Evolutionary conservation across 2,888 invertebrate genomes (phyloP).

Genomic region (Xylophagus ater): DNA sequence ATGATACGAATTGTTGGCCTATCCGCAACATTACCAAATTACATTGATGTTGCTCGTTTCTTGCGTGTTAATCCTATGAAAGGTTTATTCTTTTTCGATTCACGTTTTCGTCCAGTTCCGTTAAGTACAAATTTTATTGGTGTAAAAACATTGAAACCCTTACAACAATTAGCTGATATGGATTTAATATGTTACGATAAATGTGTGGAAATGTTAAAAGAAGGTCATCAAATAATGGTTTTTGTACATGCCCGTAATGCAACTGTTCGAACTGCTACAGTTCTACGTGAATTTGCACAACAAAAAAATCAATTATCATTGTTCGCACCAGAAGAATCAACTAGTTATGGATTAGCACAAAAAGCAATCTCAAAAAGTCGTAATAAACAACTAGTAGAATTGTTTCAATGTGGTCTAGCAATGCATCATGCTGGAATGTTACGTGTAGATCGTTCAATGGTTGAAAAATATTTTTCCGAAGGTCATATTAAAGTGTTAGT

Average conservation of each 20-base stretch:
- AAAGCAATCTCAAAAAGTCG: conserved; percentile 60
- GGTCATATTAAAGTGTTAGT: conserved; percentile 82
- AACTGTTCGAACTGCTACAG: conserved; percentile 78
- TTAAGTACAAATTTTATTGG: conserved; percentile 85
- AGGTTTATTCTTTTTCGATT: conserved; percentile 90
- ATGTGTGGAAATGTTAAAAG: conserved; percentile 69
- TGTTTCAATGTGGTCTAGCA: conserved; percentile 79
- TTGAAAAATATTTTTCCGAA: conserved; percentile 81
- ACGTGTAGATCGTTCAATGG: conserved; percentile 73
- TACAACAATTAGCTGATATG: conserved; percentile 63
- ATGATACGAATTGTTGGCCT: conserved; percentile 96
- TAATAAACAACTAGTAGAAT: conserved; percentile 70
- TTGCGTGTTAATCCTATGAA: conserved; percentile 83
- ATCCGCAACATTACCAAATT: conserved; percentile 96
- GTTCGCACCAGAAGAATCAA: conserved; percentile 55
- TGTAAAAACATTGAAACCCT: conserved; percentile 54
- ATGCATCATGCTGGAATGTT: conserved; percentile 96
- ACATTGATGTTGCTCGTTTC: conserved; percentile 90
- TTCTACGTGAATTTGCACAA: conserved; percentile 69
- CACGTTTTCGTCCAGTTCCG: conserved; percentile 90
- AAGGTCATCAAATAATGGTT: conserved; percentile 93
- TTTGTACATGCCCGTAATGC: conserved; percentile 98
- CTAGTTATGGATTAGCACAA: conserved; percentile 53
- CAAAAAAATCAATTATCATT: conserved; percentile 58
- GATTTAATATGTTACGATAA: conserved; percentile 90